These are phyloP conservation scores for Drosophila cardini DNA, from an alignment of 1,140 invertebrate genomes.

Conservation along the genomic window DNA sequence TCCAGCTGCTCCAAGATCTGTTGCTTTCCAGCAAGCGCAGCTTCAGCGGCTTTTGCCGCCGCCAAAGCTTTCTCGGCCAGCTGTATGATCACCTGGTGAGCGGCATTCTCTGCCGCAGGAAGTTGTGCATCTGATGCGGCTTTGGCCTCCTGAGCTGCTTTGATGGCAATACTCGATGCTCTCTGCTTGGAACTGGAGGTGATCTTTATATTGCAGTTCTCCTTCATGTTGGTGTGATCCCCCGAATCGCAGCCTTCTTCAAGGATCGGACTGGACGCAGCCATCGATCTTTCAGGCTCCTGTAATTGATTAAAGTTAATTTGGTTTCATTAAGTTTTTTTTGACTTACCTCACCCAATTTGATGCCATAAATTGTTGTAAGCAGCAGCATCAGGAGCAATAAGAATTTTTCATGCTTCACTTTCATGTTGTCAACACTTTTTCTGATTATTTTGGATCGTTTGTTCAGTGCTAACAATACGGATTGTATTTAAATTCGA, in stretches of 20 bases:
- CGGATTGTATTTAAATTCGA: not conserved
- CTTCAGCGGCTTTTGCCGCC: conserved; percentile 89
- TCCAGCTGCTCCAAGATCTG: conserved; percentile 87
- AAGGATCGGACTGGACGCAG: not conserved
- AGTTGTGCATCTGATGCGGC: conserved; percentile 88
- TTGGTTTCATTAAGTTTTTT: not conserved
- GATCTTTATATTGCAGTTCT: conserved; percentile 16
- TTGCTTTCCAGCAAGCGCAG: conserved; percentile 87
- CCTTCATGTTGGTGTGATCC: not conserved
- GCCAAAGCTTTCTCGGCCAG: conserved; percentile 88
- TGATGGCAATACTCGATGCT: conserved; percentile 87
- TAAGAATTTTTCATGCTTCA: not conserved
- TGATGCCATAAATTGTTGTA: conserved; percentile 14
- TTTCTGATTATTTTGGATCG: not conserved
- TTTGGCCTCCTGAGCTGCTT: conserved; percentile 88
- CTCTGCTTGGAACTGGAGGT: conserved; percentile 10
- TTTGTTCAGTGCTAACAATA: not conserved
- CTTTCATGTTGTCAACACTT: conserved; percentile 7
- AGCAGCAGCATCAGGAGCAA: conserved; percentile 3
- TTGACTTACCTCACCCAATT: conserved; percentile 25
- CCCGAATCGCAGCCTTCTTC: not conserved
- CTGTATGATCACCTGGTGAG: conserved; percentile 88
- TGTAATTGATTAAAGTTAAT: not conserved
- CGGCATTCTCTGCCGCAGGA: conserved; percentile 87
- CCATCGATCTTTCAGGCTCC: not conserved